Evolutionary conservation across 2,797 vertebrate species (phyloP), one percentile per base, ranked within the genome.

Genomic region (Eremophila alpestris): DNA sequence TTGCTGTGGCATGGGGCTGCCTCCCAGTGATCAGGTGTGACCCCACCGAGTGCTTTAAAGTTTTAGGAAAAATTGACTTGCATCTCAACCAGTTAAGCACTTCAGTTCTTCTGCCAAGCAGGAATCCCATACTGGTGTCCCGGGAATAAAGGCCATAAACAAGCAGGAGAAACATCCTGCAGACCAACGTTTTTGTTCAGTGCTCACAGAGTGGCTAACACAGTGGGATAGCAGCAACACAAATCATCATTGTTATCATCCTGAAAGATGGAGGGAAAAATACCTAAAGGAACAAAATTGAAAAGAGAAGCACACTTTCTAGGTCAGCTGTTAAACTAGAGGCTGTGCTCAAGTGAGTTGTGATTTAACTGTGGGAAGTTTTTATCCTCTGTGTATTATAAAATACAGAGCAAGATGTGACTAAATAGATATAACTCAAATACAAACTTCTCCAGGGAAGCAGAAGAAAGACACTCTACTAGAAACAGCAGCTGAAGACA

Each of bases 141-240:
- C 0, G 0, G 56, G 78, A 91, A 94, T 68, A 88, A 95, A 93
- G 59, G 69, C 73, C 12, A 4, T 95, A 95, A 96, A 94, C 79
- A 95, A 91, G 79, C 76, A 78, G 24, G 12, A 73, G 71, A 85
- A 94, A 75, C 4, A 10, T 88, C 91, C 67, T 70, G 77, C 77
- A 86, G 93, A 90, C 74, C 52, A 91, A 79, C 80, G 65, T 90
- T 91, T 93, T 76, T 83, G 60, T 67, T 93, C 90, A 52, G 52
- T 36, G 59, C 49, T 90, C 49, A 45, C 34, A 59, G 36, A 88
- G 67, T 26, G 40, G 63, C 77, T 88, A 78, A 83, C 65, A 0
- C 93, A 95, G 95, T 69, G 74, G 91, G 94, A 76, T 2, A 88
- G 77, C 85, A 82, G 83, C 55, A 92, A 89, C 78, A 95, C 87